phyloP scores from a whole-genome alignment of 2,888 invertebrate genomes.

The Mellilla xanthometata region DNA sequence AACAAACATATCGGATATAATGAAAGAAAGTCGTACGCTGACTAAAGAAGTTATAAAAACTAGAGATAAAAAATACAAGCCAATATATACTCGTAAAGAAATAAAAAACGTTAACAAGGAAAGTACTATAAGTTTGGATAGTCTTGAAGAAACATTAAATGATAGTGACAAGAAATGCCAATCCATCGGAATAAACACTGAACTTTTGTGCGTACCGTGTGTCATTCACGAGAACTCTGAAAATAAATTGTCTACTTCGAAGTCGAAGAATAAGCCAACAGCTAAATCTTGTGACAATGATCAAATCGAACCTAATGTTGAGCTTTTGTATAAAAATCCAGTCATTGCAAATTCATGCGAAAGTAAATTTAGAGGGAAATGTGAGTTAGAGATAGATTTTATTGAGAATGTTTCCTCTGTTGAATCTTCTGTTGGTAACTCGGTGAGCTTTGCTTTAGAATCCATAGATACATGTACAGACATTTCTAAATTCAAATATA shows the following conservation, averaged over 20 bases:
- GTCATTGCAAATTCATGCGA: conserved; percentile 54
- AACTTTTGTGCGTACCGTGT: conserved; percentile 68
- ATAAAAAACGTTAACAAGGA: conserved; percentile 46
- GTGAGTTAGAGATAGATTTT: conserved; percentile 33
- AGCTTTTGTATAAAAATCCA: conserved; percentile 67
- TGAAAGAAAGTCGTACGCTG: conserved; percentile 3
- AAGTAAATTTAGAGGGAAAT: conserved; percentile 37
- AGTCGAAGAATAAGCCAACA: conserved; percentile 30
- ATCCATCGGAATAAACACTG: conserved; percentile 66
- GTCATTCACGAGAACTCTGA: conserved; percentile 60
- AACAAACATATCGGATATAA: neutral
- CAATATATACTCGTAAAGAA: conserved; percentile 30
- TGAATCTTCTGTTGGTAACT: conserved; percentile 34
- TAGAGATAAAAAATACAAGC: conserved; percentile 26
- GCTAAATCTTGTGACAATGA: conserved; percentile 25
- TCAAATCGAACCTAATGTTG: conserved; percentile 46
- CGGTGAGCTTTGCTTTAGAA: conserved; percentile 34
- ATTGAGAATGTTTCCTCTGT: conserved; percentile 38
- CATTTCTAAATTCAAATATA: conserved; percentile 13
- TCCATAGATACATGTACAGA: conserved; percentile 9
- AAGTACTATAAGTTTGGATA: conserved; percentile 68
- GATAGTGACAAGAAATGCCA: conserved; percentile 46
- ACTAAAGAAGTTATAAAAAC: conserved; percentile 26
- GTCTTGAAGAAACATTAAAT: conserved; percentile 53
- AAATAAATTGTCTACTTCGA: conserved; percentile 36